These are phyloP conservation scores for Xiphias gladius DNA, from an alignment of 2,113 vertebrate genomes.

Conservation along the genomic window DNA sequence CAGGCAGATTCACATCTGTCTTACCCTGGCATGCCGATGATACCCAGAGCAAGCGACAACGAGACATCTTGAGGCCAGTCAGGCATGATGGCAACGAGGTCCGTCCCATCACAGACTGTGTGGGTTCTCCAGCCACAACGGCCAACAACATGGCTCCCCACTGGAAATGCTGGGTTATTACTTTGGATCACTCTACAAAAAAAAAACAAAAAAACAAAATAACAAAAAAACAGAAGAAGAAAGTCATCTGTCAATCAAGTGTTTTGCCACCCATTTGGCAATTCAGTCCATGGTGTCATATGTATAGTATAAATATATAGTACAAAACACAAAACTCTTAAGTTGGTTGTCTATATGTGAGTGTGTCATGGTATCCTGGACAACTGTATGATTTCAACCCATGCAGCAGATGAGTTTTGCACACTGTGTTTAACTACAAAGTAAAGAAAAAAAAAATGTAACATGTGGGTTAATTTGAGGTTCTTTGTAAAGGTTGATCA, in stretches of 20 bases:
- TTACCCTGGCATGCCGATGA: slow-evolving; percentile 91
- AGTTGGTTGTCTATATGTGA: too few relatives aligned
- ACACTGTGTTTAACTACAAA: not conserved
- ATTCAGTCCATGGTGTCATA: not conserved
- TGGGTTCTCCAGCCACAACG: slow-evolving; percentile 87
- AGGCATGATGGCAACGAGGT: slow-evolving; percentile 74
- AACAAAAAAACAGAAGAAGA: not conserved
- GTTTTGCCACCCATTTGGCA: not conserved
- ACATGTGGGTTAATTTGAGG: slow-evolving; percentile 9
- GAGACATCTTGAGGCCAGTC: slow-evolving; percentile 88
- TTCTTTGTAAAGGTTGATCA: slow-evolving; percentile 2
- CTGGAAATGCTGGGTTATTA: slow-evolving; percentile 84
- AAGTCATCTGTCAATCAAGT: not conserved
- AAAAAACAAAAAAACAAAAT: slow-evolving; percentile 23
- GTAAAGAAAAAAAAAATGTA: not conserved
- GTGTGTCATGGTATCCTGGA: not conserved
- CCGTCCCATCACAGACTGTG: slow-evolving; percentile 83
- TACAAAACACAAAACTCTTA: not conserved
- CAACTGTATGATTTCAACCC: not conserved
- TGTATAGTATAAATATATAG: not conserved
- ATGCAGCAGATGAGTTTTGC: not conserved
- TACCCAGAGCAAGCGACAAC: slow-evolving; percentile 88
- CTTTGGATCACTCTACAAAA: slow-evolving; percentile 88
- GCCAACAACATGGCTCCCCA: slow-evolving; percentile 80
- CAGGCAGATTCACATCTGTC: not conserved